These are phyloP conservation scores for Tetramorium parvispinum DNA, from an alignment of 1,140 invertebrate species.

Conservation along the genomic window DNA sequence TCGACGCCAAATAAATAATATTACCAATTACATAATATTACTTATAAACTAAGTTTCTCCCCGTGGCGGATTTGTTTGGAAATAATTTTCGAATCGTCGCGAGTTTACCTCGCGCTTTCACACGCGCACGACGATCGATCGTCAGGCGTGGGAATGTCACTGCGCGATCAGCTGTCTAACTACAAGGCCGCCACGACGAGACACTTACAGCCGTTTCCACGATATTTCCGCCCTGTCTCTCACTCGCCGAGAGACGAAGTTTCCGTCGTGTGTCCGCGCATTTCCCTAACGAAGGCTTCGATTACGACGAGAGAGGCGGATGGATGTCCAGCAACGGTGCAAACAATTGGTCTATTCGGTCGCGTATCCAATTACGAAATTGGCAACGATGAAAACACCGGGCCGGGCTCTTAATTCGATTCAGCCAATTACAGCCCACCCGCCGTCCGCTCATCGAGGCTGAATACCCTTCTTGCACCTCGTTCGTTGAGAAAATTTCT, in stretches of 20 bases:
- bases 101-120: background rate
- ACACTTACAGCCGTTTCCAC: conserved; percentile 36
- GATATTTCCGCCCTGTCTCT: conserved; percentile 43
- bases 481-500: conserved; percentile 37
- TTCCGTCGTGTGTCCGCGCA: background rate
- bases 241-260: background rate
- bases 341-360: conserved; percentile 83
- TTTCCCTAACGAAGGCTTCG: conserved; percentile 59
- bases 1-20: background rate
- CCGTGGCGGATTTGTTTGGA: background rate
- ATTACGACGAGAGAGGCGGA: conserved; percentile 77
- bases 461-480: conserved; percentile 22
- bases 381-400: conserved; percentile 79
- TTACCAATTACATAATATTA: too few species aligned
- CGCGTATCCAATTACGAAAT: conserved; percentile 79
- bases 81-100: conserved; percentile 25
- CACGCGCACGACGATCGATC: conserved; percentile 36
- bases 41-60: background rate
- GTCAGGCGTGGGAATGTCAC: conserved; percentile 52
- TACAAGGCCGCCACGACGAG: conserved; percentile 28
- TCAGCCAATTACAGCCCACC: conserved; percentile 79
- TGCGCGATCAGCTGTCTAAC: conserved; percentile 55
- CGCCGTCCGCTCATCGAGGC: background rate
- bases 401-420: conserved; percentile 80
- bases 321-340: conserved; percentile 78